phyloP scores from a whole-genome alignment of 2,888 invertebrate species.

The Eupithecia tripunctaria region DNA sequence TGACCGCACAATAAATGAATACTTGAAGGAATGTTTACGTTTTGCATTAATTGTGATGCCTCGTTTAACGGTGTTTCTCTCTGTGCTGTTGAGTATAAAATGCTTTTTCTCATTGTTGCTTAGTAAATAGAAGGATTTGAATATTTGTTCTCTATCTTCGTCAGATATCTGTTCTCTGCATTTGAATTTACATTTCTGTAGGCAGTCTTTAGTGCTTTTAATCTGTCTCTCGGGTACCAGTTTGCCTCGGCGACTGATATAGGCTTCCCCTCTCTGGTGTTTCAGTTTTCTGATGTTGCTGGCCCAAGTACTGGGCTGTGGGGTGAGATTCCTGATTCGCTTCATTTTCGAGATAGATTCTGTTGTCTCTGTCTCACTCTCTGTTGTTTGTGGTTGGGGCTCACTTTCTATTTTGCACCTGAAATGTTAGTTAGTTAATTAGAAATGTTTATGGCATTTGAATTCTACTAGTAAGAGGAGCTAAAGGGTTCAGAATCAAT shows the following conservation, averaged over 20 bases:
- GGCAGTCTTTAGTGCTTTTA: conserved; percentile 72
- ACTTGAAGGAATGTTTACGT: conserved; percentile 73
- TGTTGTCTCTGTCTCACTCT: conserved; percentile 27
- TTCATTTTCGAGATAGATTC: conserved; percentile 51
- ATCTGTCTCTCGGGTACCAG: conserved; percentile 71
- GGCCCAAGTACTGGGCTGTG: conserved; percentile 74
- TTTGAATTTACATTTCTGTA: conserved; percentile 72
- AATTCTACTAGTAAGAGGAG: too few species aligned
- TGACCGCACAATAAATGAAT: conserved; percentile 71
- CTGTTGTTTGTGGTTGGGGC: conserved; percentile 29
- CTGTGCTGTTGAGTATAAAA: conserved; percentile 75
- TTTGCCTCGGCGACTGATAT: conserved; percentile 73
- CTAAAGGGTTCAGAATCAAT: too few species aligned
- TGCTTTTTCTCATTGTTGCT: conserved; percentile 76
- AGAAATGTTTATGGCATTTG: neutral
- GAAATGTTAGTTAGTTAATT: conserved; percentile 42
- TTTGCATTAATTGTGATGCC: conserved; percentile 54
- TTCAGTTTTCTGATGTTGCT: conserved; percentile 74
- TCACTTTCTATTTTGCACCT: conserved; percentile 56
- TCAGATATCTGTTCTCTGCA: conserved; percentile 73
- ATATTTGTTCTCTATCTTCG: conserved; percentile 70
- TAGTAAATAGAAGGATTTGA: conserved; percentile 75
- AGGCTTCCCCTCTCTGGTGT: conserved; percentile 77
- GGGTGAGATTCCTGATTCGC: conserved; percentile 58
- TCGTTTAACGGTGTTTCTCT: conserved; percentile 65